These are phyloP conservation scores for Malurus leucopterus DNA, from an alignment of 2,797 vertebrate genomes.

Conservation along the genomic window DNA sequence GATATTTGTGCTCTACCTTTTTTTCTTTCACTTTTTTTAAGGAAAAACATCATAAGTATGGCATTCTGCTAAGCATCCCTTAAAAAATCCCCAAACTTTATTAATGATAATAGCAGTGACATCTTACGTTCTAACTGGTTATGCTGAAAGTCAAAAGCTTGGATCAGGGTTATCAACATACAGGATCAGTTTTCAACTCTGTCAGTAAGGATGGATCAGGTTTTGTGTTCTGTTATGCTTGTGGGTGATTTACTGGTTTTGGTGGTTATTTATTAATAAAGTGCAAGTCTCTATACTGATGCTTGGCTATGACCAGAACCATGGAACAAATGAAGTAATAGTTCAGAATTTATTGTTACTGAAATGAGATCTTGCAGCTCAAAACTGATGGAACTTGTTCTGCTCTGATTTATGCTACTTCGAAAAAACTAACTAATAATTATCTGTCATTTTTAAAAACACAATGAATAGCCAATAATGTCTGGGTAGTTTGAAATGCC, in stretches of 20 bases:
- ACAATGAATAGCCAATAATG: neutral
- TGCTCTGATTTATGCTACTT: neutral
- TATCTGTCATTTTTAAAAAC: neutral
- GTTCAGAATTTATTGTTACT: neutral
- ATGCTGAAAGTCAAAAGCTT: neutral
- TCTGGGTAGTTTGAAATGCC: neutral
- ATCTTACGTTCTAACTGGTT: neutral
- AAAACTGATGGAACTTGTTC: neutral
- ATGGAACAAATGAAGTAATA: neutral
- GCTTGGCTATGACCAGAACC: neutral
- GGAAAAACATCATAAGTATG: neutral
- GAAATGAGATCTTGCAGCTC: neutral
- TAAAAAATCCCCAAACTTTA: rapidly evolving
- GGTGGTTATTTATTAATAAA: neutral
- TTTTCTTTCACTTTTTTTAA: neutral
- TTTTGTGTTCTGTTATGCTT: neutral
- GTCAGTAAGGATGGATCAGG: neutral
- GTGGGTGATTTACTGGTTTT: neutral
- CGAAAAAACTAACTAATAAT: neutral
- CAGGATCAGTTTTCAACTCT: neutral
- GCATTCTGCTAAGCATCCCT: neutral
- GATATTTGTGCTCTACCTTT: neutral
- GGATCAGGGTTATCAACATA: neutral
- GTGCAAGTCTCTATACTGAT: neutral
- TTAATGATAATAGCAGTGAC: neutral